Base-by-base conservation (phyloP, 2,797 vertebrate species). In the Clangula hyemalis region DNA sequence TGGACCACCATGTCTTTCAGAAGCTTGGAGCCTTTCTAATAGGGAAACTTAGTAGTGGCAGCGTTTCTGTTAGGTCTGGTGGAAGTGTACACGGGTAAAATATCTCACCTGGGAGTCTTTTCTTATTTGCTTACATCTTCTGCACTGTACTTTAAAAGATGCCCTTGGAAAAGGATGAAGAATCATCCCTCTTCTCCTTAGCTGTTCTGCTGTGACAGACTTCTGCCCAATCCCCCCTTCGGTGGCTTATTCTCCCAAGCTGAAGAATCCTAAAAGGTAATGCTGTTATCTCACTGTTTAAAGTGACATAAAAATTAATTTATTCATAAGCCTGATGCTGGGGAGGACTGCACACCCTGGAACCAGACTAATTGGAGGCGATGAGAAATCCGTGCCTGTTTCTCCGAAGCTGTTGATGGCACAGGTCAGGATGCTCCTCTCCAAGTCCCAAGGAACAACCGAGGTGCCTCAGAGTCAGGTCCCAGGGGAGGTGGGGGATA, bases 351-450 rank as follows among this genome's bases (percentile, higher is more conserved):
- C 14, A 10, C 70, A 30, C 76, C 45, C 3, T 28, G 68, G 57
- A 49, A 84, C 76, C 83, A 85, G 45, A 20, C 51, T 70, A n/a
- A 51, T 85, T 6, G 0, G 36, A 92, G 86, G 70, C 82, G 77
- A 85, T 89, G 71, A 94, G 95, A 95, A 90, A 96, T 85, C 68
- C 84, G 66, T 85, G 87, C 4, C 11, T 32, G 79, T 69, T 87
- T 81, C 61, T 72, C 88, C 78, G 74, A 87, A 85, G 77, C 74
- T 4, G 15, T 51, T 87, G 85, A 87, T 62, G 68, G 68, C 54
- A 47, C 5, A 13, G 71, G 43, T 61, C 64, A 78, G 45, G 64
- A 73, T 54, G 90, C 20, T 73, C 14, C 24, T 85, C 71, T 66
- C 17, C 17, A 82, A 89, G 68, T 76, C 77, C 22, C 41, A 36